Percentiles rank a stretch among this genome's conserved stretches.
phyloP scores from a whole-genome alignment of 2,888 invertebrate species.

The Dilophus febrilis region DNA sequence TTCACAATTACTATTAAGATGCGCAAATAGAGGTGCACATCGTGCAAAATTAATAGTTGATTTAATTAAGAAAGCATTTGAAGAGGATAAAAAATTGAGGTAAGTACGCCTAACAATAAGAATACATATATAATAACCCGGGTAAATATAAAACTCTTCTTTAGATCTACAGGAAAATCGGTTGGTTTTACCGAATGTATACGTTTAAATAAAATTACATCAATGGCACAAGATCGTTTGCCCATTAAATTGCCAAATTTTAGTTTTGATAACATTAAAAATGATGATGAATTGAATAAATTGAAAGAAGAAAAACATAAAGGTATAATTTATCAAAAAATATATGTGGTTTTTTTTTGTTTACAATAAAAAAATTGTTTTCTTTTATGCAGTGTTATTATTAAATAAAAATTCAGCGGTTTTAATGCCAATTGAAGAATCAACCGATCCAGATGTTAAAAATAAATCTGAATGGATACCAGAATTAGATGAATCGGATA shows the following conservation, averaged over 20 bases:
- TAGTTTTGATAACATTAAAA: slow-evolving; percentile 13
- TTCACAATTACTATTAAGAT: slow-evolving; percentile 47
- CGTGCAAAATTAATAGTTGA: slow-evolving; percentile 51
- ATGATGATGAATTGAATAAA: slow-evolving; percentile 1
- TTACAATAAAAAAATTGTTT: too few relatives aligned
- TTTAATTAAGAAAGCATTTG: slow-evolving; percentile 47
- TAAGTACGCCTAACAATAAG: too few relatives aligned
- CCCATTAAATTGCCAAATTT: slow-evolving; percentile 16
- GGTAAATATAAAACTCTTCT: too few relatives aligned
- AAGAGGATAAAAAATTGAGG: slow-evolving; percentile 34
- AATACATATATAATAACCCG: too few relatives aligned
- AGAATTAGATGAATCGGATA: background rate
- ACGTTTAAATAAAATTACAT: slow-evolving; percentile 15
- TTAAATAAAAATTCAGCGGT: background rate
- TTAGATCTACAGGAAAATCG: background rate
- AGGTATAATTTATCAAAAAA: too few relatives aligned
- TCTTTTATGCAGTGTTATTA: background rate
- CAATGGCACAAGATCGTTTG: slow-evolving; percentile 17
- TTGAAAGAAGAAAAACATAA: too few relatives aligned
- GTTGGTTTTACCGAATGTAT: slow-evolving; percentile 18
- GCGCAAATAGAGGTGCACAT: slow-evolving; percentile 47
- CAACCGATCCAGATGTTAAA: background rate
- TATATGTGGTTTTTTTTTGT: too few relatives aligned
- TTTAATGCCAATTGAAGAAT: slow-evolving; percentile 2
- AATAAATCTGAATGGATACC: background rate